Percentiles rank a stretch among this genome's conserved stretches.
These are phyloP conservation scores for Meles meles DNA, from an alignment of 2,113 vertebrate genomes.

Conservation along the genomic window DNA sequence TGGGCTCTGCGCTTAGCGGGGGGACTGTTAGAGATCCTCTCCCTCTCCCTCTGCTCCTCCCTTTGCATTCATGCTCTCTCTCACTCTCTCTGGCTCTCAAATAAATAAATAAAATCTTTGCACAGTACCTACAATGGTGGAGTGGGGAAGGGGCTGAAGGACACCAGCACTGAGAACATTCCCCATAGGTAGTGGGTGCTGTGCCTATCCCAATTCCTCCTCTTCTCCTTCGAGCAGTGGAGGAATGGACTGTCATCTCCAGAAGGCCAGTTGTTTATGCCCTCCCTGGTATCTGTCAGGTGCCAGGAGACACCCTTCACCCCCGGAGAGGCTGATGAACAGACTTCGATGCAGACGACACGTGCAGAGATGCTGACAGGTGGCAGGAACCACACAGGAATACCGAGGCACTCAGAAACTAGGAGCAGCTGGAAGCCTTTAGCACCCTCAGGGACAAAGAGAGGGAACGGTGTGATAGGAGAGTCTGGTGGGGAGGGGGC, in stretches of 20 bases:
- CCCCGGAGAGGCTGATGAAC: not conserved
- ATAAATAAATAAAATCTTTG: not conserved
- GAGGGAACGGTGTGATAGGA: no score
- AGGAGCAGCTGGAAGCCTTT: not conserved
- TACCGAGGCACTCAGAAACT: not conserved
- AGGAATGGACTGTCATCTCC: not conserved
- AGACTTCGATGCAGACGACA: not conserved
- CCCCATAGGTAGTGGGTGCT: not conserved
- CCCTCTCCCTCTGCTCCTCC: not conserved
- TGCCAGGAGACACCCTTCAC: no score
- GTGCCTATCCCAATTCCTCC: not conserved
- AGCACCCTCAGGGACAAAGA: not conserved
- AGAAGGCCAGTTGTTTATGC: not conserved
- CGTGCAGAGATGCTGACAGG: not conserved
- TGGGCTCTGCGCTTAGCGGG: no score
- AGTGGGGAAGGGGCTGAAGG: not conserved
- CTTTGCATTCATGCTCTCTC: not conserved
- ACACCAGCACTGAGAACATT: not conserved
- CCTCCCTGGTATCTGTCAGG: no score
- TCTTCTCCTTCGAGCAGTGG: not conserved
- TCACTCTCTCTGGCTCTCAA: not conserved
- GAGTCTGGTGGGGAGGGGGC: not conserved
- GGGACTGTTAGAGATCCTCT: not conserved
- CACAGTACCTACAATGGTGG: not conserved
- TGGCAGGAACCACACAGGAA: not conserved